Conservation (phyloP, 1,140 invertebrate genomes). For the Drosophila tristis region DNA sequence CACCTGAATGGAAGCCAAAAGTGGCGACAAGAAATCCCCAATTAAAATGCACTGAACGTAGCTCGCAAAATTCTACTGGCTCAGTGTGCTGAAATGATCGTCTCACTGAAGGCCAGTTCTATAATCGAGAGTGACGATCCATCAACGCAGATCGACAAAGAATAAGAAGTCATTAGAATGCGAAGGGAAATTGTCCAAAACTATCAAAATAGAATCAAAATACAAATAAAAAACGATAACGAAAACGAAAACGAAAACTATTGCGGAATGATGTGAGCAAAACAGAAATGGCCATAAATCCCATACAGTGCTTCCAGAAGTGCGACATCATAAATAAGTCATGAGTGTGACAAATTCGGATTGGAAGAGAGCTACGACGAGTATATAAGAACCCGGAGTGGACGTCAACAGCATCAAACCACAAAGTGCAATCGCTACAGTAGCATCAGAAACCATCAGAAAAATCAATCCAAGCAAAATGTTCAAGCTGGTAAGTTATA, state of each 20-base stretch:
- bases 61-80: conserved; percentile 42
- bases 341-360: conserved; percentile 44
- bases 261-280: conserved; percentile 37
- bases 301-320: conserved; percentile 31
- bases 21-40: conserved; percentile 38
- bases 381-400: conserved; percentile 62
- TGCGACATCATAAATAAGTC: conserved; percentile 72
- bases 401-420: conserved; percentile 61
- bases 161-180: conserved; percentile 76
- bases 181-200: conserved; percentile 57
- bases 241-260: conserved; percentile 17
- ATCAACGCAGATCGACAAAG: conserved; percentile 44
- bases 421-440: conserved; percentile 57
- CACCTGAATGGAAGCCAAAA: conserved; percentile 61
- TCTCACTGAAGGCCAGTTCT: conserved; percentile 55
- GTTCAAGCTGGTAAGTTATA: conserved; percentile 79
- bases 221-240: conserved; percentile 19
- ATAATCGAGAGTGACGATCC: conserved; percentile 38
- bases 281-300: conserved; percentile 58
- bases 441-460: conserved; percentile 48
- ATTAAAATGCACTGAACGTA: conserved; percentile 72
- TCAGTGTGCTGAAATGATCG: conserved; percentile 16
- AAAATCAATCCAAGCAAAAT: conserved; percentile 63
- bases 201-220: conserved; percentile 41
- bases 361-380: conserved; percentile 1